Evolutionary conservation across 2,888 invertebrate species (phyloP), one percentile per base, ranked within the genome.

Genomic region (Pammene aurita): DNA sequence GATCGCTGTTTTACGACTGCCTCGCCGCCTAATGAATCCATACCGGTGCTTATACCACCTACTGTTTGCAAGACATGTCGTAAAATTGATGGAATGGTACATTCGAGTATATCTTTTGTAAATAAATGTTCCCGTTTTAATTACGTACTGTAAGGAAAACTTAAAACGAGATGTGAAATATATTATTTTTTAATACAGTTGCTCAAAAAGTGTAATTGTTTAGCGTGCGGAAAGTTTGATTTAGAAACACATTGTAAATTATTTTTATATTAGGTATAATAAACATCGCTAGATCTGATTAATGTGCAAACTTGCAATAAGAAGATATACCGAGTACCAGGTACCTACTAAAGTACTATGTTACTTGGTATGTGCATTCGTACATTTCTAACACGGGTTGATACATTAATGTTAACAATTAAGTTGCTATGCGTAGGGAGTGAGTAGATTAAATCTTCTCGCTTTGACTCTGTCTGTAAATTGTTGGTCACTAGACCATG

Each of bases 1-100:
- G 62, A 62, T 62, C 41, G 48, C 62, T 57, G 26, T 48, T 52
- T 58, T 66, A 52, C 50, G 58, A 50, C 34, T 16, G 18, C 34
- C 13, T 9, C 34, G 44, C 55, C 35, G 63, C n/a, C 66, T 57
- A 60, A 66, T 66, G 57, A 66, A 42, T 61, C 61, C 16, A 13
- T 5, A 34, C 41, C 50, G 34, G 48, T 18, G 16, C 14, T 66
- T 52, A 48, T 16, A 38, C 38, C 58, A 44, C 44, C 58, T 60
- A 44, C 58, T 60, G 66, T 52, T 66, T 65, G 41, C 48, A 41
- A 26, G 41, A 42, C 38, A 41, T n/a, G 38, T n/a, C 38, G 48
- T 61, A 18, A 50, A 41, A 50, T 50, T 58, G 58, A 58, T 58
- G 44, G 42, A 44, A 58, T 26, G 41, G 54, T 10, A 13, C 26